Conservation (phyloP, 2,113 vertebrate genomes). For the Trogon surrucura region DNA sequence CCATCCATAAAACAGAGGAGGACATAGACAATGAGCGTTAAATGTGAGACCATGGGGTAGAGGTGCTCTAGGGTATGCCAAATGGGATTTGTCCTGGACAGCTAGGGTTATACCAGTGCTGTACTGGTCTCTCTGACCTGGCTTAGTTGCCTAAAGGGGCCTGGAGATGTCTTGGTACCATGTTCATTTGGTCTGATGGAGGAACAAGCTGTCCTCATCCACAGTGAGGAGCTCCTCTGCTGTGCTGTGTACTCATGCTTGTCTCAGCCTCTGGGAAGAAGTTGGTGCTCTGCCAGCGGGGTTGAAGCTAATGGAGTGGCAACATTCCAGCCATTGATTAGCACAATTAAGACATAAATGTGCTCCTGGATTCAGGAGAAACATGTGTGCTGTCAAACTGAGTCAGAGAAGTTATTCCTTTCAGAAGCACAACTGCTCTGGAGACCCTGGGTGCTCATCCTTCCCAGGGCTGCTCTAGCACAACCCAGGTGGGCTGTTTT, state of each 20-base stretch:
- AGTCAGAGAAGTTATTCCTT: background rate
- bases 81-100: background rate
- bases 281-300: background rate
- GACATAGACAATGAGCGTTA: background rate
- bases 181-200: background rate
- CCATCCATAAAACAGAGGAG: background rate
- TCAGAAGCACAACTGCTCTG: background rate
- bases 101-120: rapidly evolving
- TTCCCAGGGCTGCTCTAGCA: background rate
- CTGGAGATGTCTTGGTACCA: background rate
- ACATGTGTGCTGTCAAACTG: background rate
- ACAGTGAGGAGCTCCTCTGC: background rate
- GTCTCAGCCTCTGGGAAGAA: background rate
- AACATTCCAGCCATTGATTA: background rate
- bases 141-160: background rate
- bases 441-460: background rate
- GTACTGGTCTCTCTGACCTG: background rate
- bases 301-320: background rate
- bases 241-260: background rate
- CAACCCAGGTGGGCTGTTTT: background rate
- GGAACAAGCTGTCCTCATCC: background rate
- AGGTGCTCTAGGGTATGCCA: background rate
- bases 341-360: background rate
- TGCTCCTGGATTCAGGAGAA: background rate
- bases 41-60: rapidly evolving